Conservation (phyloP, 35 echinoderm and acorn worm genomes). For the Strongylocentrotus purpuratus region DNA sequence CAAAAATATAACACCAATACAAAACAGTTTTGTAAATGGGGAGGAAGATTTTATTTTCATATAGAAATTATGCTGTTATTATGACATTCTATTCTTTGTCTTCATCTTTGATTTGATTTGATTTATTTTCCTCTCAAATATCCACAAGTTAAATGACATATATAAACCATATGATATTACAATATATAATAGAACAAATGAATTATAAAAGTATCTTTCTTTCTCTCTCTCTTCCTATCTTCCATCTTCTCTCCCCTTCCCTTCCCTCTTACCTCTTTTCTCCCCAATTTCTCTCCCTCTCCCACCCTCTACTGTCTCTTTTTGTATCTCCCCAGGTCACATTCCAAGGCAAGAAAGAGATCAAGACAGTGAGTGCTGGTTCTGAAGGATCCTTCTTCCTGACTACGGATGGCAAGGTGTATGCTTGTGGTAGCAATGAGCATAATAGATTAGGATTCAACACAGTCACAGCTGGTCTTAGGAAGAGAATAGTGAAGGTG, state of each 20-base stretch:
- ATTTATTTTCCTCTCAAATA: too few species aligned
- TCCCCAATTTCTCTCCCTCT: not conserved
- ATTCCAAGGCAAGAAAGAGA: conserved; percentile 78
- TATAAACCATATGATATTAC: too few species aligned
- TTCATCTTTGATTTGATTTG: too few species aligned
- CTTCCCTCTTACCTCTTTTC: not conserved
- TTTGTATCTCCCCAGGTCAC: conserved; percentile 54
- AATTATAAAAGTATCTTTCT: not conserved
- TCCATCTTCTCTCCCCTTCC: not conserved
- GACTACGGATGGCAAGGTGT: conserved; percentile 78
- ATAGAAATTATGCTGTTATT: too few species aligned
- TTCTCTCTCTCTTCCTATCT: not conserved
- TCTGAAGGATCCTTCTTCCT: conserved; percentile 91
- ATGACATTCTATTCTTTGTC: too few species aligned
- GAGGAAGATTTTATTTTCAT: too few species aligned
- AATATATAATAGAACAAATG: too few species aligned
- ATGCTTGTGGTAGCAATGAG: conserved; percentile 99
- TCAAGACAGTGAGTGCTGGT: conserved; percentile 88
- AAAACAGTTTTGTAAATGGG: too few species aligned
- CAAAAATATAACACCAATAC: too few species aligned
- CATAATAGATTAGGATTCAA: conserved; percentile 95
- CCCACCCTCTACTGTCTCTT: not conserved
- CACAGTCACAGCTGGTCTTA: conserved; percentile 85
- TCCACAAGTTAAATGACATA: too few species aligned
- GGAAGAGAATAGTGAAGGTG: conserved; percentile 96